A percentile compares a stretch with the other conserved stretches of the same genome.
Conservation (phyloP, 2,113 vertebrate genomes). For the Aldabrachelys gigantea region DNA sequence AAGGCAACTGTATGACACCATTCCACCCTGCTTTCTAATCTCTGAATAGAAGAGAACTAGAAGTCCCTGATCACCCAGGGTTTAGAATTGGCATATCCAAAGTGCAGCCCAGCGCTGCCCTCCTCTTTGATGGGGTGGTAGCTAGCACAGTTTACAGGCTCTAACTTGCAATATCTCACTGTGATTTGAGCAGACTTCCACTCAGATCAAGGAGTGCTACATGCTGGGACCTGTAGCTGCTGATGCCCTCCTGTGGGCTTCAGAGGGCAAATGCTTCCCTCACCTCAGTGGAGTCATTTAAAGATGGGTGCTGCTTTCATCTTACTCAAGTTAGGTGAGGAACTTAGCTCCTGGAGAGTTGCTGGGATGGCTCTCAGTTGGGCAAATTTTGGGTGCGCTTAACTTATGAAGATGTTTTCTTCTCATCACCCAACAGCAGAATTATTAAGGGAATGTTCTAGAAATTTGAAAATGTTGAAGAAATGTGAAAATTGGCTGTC, state of each 20-base stretch:
- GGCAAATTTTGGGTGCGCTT: background rate
- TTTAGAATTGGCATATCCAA: background rate
- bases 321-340: constrained; percentile 36
- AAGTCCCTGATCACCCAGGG: background rate
- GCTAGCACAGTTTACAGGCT: background rate
- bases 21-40: background rate
- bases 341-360: background rate
- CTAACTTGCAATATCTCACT: background rate
- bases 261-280: background rate
- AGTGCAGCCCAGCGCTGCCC: background rate
- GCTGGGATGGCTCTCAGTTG: background rate
- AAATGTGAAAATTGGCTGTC: background rate
- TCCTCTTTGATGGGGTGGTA: background rate
- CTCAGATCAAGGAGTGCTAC: background rate
- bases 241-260: background rate
- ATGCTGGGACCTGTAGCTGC: background rate
- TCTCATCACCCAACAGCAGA: background rate
- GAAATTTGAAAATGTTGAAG: constrained; percentile 16
- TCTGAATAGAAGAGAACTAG: background rate
- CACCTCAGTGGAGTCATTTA: background rate
- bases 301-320: background rate
- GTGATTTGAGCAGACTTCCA: background rate
- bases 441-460: background rate
- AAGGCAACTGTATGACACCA: constrained; percentile 49
- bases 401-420: background rate